These are phyloP conservation scores for Leptodactylus fallax DNA, from an alignment of 2,797 vertebrate genomes.

Conservation along the genomic window DNA sequence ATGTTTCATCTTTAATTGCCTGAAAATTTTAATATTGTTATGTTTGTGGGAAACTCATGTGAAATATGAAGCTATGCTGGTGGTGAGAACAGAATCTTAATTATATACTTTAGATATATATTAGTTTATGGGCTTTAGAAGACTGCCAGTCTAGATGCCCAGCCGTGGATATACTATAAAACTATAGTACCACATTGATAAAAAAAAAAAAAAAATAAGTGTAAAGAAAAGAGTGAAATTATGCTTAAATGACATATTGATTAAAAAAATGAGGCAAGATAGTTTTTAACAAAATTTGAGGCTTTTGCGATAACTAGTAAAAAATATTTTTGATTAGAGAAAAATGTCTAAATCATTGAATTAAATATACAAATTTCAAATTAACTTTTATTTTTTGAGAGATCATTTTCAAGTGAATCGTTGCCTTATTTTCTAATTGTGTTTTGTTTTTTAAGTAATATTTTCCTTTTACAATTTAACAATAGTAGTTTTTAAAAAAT, in stretches of 20 bases:
- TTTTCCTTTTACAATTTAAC: neutral
- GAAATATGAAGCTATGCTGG: too few relatives aligned
- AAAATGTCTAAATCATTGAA: neutral
- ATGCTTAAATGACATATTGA: neutral
- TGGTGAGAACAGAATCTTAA: neutral
- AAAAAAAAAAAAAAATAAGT: neutral
- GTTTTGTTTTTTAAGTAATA: neutral
- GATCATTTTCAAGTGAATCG: neutral
- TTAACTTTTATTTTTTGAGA: neutral
- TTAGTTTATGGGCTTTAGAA: neutral
- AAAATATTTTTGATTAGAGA: neutral
- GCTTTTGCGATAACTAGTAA: neutral
- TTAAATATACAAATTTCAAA: neutral
- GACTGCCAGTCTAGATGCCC: neutral
- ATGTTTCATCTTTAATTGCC: too few relatives aligned
- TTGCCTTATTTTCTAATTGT: slow-evolving; percentile 2
- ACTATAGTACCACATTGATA: neutral
- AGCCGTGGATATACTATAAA: neutral
- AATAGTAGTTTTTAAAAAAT: neutral
- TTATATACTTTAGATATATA: neutral
- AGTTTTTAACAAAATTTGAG: neutral
- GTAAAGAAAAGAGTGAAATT: neutral
- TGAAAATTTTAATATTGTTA: too few relatives aligned
- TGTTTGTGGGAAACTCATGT: too few relatives aligned
- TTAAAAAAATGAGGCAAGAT: too few relatives aligned